A percentile compares a stretch with the other conserved stretches of the same genome.
Evolutionary conservation across 2,797 vertebrate genomes (phyloP).

Genomic region (Bradypus variegatus): DNA sequence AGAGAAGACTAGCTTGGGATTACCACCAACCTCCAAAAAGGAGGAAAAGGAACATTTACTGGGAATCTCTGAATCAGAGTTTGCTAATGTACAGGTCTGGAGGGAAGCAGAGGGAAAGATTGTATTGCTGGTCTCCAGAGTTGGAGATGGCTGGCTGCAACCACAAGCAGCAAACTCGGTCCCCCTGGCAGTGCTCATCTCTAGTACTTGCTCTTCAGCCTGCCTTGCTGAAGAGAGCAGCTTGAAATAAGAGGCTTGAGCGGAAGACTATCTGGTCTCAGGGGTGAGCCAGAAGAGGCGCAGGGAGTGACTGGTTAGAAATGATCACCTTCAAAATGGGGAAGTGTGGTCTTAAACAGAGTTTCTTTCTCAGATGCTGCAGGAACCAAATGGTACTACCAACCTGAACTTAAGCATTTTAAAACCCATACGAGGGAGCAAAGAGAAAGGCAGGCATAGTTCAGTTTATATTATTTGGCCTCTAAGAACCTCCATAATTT

Average conservation of each 20-base stretch:
- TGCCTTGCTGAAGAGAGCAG: neutral
- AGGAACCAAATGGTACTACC: neutral
- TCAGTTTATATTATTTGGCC: conserved; percentile 55
- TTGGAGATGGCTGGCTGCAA: neutral
- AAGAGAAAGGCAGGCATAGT: neutral
- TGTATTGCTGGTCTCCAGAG: neutral
- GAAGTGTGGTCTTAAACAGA: neutral
- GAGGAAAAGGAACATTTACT: neutral
- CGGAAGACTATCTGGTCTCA: neutral
- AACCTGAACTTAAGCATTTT: neutral
- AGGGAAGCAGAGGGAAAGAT: neutral
- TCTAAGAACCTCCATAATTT: conserved; percentile 51
- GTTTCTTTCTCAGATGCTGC: neutral
- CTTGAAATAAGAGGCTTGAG: neutral
- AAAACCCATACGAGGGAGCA: conserved; percentile 12
- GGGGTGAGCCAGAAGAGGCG: neutral
- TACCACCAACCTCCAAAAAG: conserved; percentile 5
- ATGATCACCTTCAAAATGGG: neutral
- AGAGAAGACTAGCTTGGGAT: conserved; percentile 40
- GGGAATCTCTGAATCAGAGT: conserved; percentile 1
- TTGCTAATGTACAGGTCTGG: neutral
- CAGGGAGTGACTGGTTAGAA: neutral
- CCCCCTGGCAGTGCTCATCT: accelerated
- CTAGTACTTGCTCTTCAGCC: neutral
- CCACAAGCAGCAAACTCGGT: neutral